Percentiles rank a stretch among this genome's conserved stretches.
These are phyloP conservation scores for Zaprionus obscuricornis DNA, from an alignment of 2,888 invertebrate genomes.

Conservation along the genomic window DNA sequence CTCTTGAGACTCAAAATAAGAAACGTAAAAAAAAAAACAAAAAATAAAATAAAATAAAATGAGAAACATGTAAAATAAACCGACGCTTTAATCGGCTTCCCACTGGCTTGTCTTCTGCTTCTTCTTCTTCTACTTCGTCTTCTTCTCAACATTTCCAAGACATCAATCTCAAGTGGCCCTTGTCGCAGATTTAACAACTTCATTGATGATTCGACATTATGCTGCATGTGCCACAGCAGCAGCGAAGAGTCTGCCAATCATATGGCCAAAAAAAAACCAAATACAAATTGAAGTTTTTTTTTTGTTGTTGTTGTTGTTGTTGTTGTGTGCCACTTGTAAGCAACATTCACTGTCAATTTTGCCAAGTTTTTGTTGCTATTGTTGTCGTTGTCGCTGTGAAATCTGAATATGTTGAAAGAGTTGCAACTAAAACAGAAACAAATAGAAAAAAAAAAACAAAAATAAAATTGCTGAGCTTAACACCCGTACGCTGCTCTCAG, in stretches of 20 bases:
- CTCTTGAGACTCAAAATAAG: conserved; percentile 47
- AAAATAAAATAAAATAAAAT: conserved; percentile 41
- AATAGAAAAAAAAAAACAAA: conserved; percentile 7
- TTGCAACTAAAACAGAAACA: conserved; percentile 22
- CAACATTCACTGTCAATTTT: conserved; percentile 67
- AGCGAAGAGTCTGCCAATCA: too few relatives aligned
- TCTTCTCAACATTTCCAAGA: conserved; percentile 23
- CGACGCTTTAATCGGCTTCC: conserved; percentile 17
- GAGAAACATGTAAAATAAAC: conserved; percentile 24
- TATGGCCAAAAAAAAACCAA: too few relatives aligned
- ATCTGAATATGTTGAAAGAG: conserved; percentile 58
- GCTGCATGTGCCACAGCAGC: conserved; percentile 6
- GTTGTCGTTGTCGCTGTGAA: conserved; percentile 43
- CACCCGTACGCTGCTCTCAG: conserved; percentile 47
- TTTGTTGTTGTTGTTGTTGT: background rate
- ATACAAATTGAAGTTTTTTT: conserved; percentile 21
- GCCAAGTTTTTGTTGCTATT: conserved; percentile 37
- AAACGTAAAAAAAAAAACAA: conserved; percentile 51
- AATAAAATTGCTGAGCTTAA: conserved; percentile 69
- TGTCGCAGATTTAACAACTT: conserved; percentile 71
- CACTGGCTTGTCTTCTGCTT: conserved; percentile 18
- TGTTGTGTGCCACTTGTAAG: conserved; percentile 65
- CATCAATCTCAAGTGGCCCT: conserved; percentile 70
- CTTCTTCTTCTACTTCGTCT: background rate
- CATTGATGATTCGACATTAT: conserved; percentile 48